phyloP scores from a whole-genome alignment of 2,888 invertebrate species.

The Boloria euphrosyne region DNA sequence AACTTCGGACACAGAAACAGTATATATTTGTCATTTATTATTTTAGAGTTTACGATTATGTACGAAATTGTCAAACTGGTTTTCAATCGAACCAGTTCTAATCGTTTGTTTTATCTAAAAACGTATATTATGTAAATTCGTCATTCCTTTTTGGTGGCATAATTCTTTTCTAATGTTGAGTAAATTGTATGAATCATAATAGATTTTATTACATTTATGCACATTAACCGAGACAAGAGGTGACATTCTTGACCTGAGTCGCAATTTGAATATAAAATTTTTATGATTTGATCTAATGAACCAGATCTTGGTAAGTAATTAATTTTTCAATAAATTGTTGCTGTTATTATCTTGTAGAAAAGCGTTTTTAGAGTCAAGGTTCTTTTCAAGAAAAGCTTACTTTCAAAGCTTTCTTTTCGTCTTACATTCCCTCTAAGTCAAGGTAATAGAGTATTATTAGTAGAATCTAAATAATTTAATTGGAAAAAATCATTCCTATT shows the following conservation, averaged over 20 bases:
- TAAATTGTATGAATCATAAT: slow-evolving; percentile 58
- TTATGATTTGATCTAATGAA: slow-evolving; percentile 24
- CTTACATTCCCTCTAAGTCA: no score
- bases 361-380: not conserved
- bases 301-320: slow-evolving; percentile 4
- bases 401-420: no score
- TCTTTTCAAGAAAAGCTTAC: no score
- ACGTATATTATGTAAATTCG: slow-evolving; percentile 49
- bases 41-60: slow-evolving; percentile 28
- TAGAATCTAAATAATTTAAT: no score
- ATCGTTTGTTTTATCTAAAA: slow-evolving; percentile 48
- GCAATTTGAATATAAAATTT: slow-evolving; percentile 39
- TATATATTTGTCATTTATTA: slow-evolving; percentile 28
- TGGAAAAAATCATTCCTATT: no score
- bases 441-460: no score
- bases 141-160: slow-evolving; percentile 47
- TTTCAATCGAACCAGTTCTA: slow-evolving; percentile 43
- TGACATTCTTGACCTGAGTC: slow-evolving; percentile 59
- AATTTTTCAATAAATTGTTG: no score
- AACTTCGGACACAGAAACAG: slow-evolving; percentile 15
- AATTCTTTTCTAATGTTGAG: slow-evolving; percentile 51
- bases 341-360: not conserved
- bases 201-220: slow-evolving; percentile 44
- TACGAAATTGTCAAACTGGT: slow-evolving; percentile 29
- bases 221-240: slow-evolving; percentile 53